Percentiles rank a stretch among this genome's conserved stretches.
These are phyloP conservation scores for Amphiprion clarkii DNA, from an alignment of 2,797 vertebrate species.

Conservation along the genomic window DNA sequence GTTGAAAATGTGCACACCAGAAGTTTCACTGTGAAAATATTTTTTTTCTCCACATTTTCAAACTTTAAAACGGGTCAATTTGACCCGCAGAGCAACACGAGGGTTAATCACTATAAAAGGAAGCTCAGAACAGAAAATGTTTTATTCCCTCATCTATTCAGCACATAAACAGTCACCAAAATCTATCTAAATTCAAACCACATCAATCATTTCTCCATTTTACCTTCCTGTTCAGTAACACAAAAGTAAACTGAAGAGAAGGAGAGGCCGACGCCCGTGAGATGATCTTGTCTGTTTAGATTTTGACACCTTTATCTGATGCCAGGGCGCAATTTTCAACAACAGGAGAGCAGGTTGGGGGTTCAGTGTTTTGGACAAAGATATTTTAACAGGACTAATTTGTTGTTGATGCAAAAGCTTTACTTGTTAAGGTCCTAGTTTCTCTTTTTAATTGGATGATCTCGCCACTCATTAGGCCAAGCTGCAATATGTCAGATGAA, in stretches of 20 bases:
- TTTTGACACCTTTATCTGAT: constrained; percentile 31
- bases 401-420: not conserved
- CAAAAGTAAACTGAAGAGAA: constrained; percentile 9
- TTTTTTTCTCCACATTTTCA: too few species aligned
- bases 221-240: not conserved
- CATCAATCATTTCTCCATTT: constrained; percentile 11
- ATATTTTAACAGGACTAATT: not conserved
- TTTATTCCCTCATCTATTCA: constrained; percentile 5
- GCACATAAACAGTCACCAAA: constrained; percentile 1
- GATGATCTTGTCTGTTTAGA: constrained; percentile 17
- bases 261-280: not conserved
- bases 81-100: too few species aligned
- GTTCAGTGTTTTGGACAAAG: constrained; percentile 1
- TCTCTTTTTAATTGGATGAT: not conserved
- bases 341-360: not conserved
- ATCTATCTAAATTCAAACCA: not conserved
- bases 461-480: not conserved
- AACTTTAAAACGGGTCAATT: too few species aligned
- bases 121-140: not conserved
- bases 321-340: constrained; percentile 5
- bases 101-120: not conserved
- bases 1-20: too few species aligned
- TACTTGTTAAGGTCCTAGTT: not conserved
- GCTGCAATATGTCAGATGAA: not conserved
- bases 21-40: too few species aligned